Base-by-base conservation (phyloP, 2,797 vertebrate genomes). In the Eutrigla gurnardus region DNA sequence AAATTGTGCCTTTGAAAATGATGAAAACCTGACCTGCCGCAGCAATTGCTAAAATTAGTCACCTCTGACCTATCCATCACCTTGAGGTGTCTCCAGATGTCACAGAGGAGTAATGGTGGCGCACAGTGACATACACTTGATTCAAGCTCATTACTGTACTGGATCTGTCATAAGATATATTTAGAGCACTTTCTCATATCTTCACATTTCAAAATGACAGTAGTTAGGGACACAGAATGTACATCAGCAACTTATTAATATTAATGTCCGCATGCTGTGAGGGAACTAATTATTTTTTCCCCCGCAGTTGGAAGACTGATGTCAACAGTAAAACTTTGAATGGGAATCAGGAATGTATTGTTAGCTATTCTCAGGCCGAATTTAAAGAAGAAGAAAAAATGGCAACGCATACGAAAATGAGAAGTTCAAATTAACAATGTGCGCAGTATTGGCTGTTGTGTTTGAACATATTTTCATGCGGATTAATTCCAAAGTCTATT, bases 201-300 rank as follows among this genome's bases (percentile, higher is more conserved):
- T 83, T 91, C 90, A 87, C 84, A 77, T 92, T 90, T 89, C 84
- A 86, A 25, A 87, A 90, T 88, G 88, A 92, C 87, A 84, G 86
- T 84, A 92, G 85, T 90, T 89, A 88, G 87, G 86, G 92, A 91
- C 87, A 88, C 87, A 77, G 83, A 87, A 79, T 87, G 87, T 86
- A 87, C 88, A 74, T 89, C 82, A 82, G 81, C 76, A 75, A 70
- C 75, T 86, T 86, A 92, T 93, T 92, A 92, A 93, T 93, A 91
- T 91, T 91, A 88, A 93, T 94, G 86, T 85, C 81, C 62, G 84
- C 89, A 84, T 86, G 91, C 91, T 90, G 90, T 86, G 88, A 90
- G 85, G 89, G 88, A 93, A 92, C 92, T 92, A 92, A 93, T 94
- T 94, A 91, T 94, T 91, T 92, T 86, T 83, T 69, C 58, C 60